Percentiles rank a stretch among this genome's conserved stretches.
Conservation (phyloP, 2,113 vertebrate species). For the Falcunculus frontatus region DNA sequence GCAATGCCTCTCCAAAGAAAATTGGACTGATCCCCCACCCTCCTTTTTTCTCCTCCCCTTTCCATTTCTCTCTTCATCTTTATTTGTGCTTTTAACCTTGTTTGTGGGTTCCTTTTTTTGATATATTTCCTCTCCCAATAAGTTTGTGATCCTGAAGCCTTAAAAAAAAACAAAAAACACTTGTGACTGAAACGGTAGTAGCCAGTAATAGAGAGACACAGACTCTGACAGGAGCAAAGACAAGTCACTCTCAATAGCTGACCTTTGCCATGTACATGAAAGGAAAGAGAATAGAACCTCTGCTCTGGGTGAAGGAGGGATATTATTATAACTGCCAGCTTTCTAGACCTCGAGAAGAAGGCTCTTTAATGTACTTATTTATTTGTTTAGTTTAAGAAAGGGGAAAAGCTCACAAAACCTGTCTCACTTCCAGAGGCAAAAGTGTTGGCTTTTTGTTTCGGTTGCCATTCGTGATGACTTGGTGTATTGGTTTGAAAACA, state of each 20-base stretch:
- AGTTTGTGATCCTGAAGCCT: constrained; percentile 16
- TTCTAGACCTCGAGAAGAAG: constrained; percentile 69
- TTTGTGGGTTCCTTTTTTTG: constrained; percentile 3
- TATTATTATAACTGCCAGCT: constrained; percentile 50
- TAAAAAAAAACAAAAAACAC: background rate
- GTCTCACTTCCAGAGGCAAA: constrained; percentile 31
- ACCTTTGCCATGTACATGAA: constrained; percentile 73
- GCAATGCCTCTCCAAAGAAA: constrained; percentile 62
- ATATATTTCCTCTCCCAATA: constrained; percentile 37
- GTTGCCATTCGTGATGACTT: constrained; percentile 67
- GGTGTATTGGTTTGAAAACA: too few species aligned
- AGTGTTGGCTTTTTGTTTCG: constrained; percentile 43
- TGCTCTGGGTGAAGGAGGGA: constrained; percentile 50
- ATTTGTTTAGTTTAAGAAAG: constrained; percentile 40
- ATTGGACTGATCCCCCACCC: constrained; percentile 42
- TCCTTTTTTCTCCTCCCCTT: constrained; percentile 23
- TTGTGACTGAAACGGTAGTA: constrained; percentile 47
- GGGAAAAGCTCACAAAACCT: constrained; percentile 41
- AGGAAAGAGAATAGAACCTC: constrained; percentile 66
- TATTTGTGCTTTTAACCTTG: constrained; percentile 63
- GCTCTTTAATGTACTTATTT: constrained; percentile 10
- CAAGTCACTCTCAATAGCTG: constrained; percentile 41
- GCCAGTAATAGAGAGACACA: constrained; percentile 16
- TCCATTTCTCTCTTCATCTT: constrained; percentile 42
- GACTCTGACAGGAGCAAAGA: background rate